Conservation (phyloP, 2,113 vertebrate genomes). For the Hepsetus odoe region DNA sequence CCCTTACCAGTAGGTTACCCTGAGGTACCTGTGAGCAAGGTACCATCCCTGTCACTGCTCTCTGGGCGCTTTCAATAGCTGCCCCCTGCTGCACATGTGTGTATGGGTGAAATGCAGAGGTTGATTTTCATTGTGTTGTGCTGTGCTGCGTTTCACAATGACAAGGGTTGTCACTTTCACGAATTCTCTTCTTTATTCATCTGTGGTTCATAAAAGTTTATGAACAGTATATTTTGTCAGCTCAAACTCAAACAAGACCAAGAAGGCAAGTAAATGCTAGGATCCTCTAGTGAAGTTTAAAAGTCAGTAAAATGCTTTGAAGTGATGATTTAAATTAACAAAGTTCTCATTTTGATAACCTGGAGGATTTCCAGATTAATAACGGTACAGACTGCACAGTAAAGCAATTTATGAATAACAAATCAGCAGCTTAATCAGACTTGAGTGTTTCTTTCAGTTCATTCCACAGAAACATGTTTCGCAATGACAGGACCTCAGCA, state of each 20-base stretch:
- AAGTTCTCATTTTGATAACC: neutral
- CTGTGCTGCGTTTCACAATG: too few relatives aligned
- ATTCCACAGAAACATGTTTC: constrained; percentile 33
- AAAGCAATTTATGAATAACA: constrained; percentile 26
- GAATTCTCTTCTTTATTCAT: too few relatives aligned
- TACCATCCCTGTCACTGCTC: too few relatives aligned
- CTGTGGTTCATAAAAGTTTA: too few relatives aligned
- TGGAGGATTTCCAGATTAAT: constrained; percentile 5
- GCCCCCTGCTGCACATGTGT: too few relatives aligned
- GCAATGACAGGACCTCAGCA: constrained; percentile 1
- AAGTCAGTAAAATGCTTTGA: neutral
- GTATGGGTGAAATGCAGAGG: too few relatives aligned
- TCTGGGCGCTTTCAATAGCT: too few relatives aligned
- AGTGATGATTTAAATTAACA: neutral
- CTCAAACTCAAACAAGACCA: neutral
- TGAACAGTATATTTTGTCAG: neutral
- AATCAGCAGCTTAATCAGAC: constrained; percentile 25
- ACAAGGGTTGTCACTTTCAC: too few relatives aligned
- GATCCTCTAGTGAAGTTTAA: too few relatives aligned
- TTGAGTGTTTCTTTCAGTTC: constrained; percentile 25
- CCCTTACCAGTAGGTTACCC: too few relatives aligned
- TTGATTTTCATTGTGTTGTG: too few relatives aligned
- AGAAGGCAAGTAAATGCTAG: neutral
- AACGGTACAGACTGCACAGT: constrained; percentile 8
- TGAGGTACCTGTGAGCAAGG: too few relatives aligned